Evolutionary conservation across 2,113 vertebrate species (phyloP).

Genomic region (Gadus chalcogrammus): DNA sequence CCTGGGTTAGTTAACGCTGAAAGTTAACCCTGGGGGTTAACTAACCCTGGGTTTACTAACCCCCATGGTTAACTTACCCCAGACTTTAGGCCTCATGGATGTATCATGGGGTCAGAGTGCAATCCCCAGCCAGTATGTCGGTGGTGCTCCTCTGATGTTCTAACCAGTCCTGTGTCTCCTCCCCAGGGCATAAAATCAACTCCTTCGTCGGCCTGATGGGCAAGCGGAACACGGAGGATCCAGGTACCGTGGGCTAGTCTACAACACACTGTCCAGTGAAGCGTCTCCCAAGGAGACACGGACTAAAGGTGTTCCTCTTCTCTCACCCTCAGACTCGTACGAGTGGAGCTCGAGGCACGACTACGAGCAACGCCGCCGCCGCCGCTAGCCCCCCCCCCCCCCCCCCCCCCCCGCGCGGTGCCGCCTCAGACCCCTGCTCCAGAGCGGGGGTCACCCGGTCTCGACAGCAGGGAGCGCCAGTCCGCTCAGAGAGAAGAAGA

Average conservation of each 20-base stretch:
- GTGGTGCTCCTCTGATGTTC: too few species aligned
- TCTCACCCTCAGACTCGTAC: conserved; percentile 72
- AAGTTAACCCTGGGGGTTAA: too few species aligned
- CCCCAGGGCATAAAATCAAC: conserved; percentile 93
- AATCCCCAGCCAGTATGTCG: too few species aligned
- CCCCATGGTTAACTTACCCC: too few species aligned
- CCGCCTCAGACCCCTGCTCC: conserved; percentile 31
- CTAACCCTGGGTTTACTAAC: too few species aligned
- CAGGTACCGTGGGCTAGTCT: conserved; percentile 71
- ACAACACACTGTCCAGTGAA: too few species aligned
- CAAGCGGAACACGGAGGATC: conserved; percentile 89
- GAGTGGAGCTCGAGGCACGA: conserved; percentile 82
- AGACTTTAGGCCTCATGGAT: too few species aligned
- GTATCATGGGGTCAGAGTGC: too few species aligned
- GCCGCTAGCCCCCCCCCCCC: not conserved
- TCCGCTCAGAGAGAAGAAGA: conserved; percentile 73
- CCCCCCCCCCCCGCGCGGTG: conserved; percentile 42
- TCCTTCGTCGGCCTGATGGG: conserved; percentile 98
- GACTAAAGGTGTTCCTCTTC: too few species aligned
- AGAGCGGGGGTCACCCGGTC: too few species aligned
- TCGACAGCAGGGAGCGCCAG: conserved; percentile 7
- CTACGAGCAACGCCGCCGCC: conserved; percentile 79
- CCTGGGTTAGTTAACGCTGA: too few species aligned
- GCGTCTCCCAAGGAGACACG: too few species aligned
- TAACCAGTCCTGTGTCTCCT: conserved; percentile 35